These are phyloP conservation scores for Taphrorychus bicolor DNA, from an alignment of 2,888 invertebrate species.

Conservation along the genomic window DNA sequence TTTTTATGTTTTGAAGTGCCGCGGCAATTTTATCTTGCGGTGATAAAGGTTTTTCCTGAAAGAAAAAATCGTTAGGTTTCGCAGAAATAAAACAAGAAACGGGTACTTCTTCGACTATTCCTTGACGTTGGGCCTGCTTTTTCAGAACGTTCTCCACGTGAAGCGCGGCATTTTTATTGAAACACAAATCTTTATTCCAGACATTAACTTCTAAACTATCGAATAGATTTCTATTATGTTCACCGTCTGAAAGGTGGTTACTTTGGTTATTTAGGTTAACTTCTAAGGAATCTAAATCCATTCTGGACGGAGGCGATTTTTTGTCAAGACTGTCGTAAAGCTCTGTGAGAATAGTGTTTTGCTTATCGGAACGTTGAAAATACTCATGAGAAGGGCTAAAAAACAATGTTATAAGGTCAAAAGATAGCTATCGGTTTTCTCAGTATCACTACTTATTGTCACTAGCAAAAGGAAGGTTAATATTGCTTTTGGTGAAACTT, in stretches of 20 bases:
- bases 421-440: not conserved
- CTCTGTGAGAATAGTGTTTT: constrained; percentile 50
- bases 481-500: constrained; percentile 22
- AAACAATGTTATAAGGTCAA: not conserved
- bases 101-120: constrained; percentile 15
- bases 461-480: not conserved
- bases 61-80: not conserved
- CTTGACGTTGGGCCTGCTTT: constrained; percentile 50
- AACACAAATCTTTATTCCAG: constrained; percentile 46
- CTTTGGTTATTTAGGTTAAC: constrained; percentile 50
- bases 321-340: constrained; percentile 58
- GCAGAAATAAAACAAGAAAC: not conserved
- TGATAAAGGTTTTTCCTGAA: constrained; percentile 14
- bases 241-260: constrained; percentile 28
- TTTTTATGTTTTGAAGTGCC: constrained; percentile 65
- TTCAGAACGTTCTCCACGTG: constrained; percentile 54
- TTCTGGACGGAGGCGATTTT: constrained; percentile 49
- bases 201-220: constrained; percentile 55
- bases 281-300: constrained; percentile 55
- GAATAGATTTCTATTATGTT: constrained; percentile 48
- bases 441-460: not conserved
- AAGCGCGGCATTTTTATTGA: constrained; percentile 46
- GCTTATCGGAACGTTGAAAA: constrained; percentile 26
- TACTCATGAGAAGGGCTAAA: constrained; percentile 19
- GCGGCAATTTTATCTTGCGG: constrained; percentile 53